phyloP scores from a whole-genome alignment of 2,888 invertebrate species.

The Malacosoma neustria region DNA sequence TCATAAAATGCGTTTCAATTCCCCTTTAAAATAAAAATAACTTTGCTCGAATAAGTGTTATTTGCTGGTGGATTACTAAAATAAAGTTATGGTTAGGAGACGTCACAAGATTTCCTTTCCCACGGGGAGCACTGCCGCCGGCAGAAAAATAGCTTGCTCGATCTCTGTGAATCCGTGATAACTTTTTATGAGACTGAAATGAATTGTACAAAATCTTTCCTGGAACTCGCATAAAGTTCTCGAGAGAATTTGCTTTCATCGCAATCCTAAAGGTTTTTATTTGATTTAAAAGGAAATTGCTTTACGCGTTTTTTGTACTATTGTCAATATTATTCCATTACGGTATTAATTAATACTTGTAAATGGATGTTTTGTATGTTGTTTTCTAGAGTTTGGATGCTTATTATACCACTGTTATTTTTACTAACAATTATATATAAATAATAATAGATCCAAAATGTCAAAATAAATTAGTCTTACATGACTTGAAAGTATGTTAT shows the following conservation, averaged over 20 bases:
- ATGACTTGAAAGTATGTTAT: slow-evolving; percentile 1
- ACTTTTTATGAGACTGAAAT: slow-evolving; percentile 67
- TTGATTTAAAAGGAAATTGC: slow-evolving; percentile 44
- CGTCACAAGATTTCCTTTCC: slow-evolving; percentile 37
- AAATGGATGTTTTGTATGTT: background rate
- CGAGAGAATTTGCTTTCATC: slow-evolving; percentile 51
- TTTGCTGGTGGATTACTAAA: slow-evolving; percentile 12
- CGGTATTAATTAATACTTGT: background rate
- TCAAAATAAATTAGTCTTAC: background rate
- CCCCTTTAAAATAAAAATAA: background rate
- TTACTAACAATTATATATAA: no score
- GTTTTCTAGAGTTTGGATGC: background rate
- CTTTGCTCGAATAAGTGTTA: background rate
- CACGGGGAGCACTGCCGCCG: slow-evolving; percentile 46
- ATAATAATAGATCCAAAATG: no score
- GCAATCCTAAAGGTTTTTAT: slow-evolving; percentile 47
- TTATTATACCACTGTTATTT: no score
- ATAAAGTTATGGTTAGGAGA: slow-evolving; percentile 29
- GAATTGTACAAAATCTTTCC: slow-evolving; percentile 67
- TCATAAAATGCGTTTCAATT: no score
- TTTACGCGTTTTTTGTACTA: slow-evolving; percentile 24
- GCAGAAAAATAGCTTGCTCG: slow-evolving; percentile 59
- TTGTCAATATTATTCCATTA: slow-evolving; percentile 4
- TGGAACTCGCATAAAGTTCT: slow-evolving; percentile 58
- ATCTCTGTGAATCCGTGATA: slow-evolving; percentile 65